Conservation (phyloP, 2,888 invertebrate genomes). For the Agrochola circellaris region DNA sequence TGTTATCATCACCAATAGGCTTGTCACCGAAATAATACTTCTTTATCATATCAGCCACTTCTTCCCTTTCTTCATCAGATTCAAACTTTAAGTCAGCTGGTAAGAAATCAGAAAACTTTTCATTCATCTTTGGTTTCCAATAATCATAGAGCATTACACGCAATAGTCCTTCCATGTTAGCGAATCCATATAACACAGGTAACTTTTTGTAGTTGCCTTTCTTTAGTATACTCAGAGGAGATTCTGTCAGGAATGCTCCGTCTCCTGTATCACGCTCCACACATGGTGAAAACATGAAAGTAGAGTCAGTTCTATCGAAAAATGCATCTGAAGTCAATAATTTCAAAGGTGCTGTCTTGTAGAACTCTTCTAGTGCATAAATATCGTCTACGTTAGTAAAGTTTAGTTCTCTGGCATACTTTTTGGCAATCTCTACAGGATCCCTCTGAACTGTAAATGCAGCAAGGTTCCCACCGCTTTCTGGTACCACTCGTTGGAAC, state of each 20-base stretch:
- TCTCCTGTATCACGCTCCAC: conserved; percentile 67
- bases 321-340: conserved; percentile 19
- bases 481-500: conserved; percentile 32
- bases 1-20: conserved; percentile 16
- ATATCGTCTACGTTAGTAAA: conserved; percentile 61
- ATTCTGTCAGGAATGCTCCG: conserved; percentile 70
- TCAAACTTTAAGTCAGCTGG: conserved; percentile 76
- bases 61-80: conserved; percentile 69
- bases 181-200: conserved; percentile 76
- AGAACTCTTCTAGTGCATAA: conserved; percentile 73
- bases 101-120: conserved; percentile 76
- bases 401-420: conserved; percentile 20
- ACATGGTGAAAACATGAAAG: conserved; percentile 65
- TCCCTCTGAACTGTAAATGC: conserved; percentile 39
- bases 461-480: conserved; percentile 39
- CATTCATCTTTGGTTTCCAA: conserved; percentile 75
- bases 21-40: conserved; percentile 35
- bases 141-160: conserved; percentile 62
- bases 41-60: conserved; percentile 29
- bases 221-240: conserved; percentile 73
- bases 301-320: conserved; percentile 43
- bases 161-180: conserved; percentile 73
- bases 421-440: conserved; percentile 28
- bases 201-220: conserved; percentile 72
- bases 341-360: conserved; percentile 15